Base-by-base conservation (phyloP, 2,888 invertebrate species). In the Chalcis sispes region DNA sequence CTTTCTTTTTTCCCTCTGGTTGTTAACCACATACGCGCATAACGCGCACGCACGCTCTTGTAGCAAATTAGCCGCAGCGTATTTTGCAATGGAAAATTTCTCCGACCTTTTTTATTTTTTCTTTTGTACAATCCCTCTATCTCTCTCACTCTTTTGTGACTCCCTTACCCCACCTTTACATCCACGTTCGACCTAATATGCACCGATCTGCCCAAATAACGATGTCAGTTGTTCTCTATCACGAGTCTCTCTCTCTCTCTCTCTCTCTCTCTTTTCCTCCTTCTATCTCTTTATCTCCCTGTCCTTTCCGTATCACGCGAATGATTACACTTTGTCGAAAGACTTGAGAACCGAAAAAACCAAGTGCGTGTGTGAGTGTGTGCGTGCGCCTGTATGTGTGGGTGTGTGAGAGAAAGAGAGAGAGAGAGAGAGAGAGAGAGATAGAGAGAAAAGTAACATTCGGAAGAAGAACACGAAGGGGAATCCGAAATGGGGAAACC, bases 401-500 rank as follows among this genome's bases (percentile, higher is more conserved):
- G 20, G 10, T 7, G n/a, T 32, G 36, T 29, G 48, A 66, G 36
- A 36, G 15, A 59, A 42, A 66, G 40, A 46, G 10, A n/a, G 7
- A 25, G 56, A 27, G 29, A 56, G 32, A 62, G 50, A 32, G 23
- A 40, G 25, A 40, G 46, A 42, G 42, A 58, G 5, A 7, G 46
- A 48, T n/a, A 46, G 10, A 32, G 50, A 54, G 52, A 54, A 46
- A 70, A 20, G 20, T 40, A 66, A 50, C 32, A 18, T 50, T 48
- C 18, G 50, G 20, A 18, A 32, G 2, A 50, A n/a, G n/a, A 20
- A 66, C 72, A 15, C 23, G 52, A 76, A 79, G 79, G 78, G 80
- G 81, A 81, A 80, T 79, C 80, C 79, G 77, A 80, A 80, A 81
- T 79, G 81, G 82, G 83, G 79, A 82, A 82, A 83, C 79, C 81